phyloP scores from a whole-genome alignment of 2,113 vertebrate genomes.

The Reinhardtius hippoglossoides region DNA sequence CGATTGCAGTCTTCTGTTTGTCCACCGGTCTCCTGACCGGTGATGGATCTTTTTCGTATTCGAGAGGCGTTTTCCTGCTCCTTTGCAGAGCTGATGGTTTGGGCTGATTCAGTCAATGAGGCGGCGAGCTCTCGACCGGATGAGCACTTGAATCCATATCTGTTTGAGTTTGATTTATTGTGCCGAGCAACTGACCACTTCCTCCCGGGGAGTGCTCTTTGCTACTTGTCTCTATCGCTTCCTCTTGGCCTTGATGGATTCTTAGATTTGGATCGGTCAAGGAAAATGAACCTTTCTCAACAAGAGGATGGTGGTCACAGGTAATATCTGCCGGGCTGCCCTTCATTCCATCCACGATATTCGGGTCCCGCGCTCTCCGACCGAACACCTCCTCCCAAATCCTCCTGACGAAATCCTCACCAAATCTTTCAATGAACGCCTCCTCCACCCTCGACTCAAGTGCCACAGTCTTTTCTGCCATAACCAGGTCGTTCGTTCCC shows the following conservation, averaged over 20 bases:
- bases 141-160: slow-evolving; percentile 36
- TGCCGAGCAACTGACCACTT: background rate
- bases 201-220: slow-evolving; percentile 7
- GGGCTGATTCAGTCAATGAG: slow-evolving; percentile 15
- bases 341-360: too few species aligned
- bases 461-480: slow-evolving; percentile 30
- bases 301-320: slow-evolving; percentile 6
- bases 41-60: slow-evolving; percentile 33
- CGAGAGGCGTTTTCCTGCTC: slow-evolving; percentile 21
- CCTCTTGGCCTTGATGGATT: slow-evolving; percentile 16
- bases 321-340: background rate
- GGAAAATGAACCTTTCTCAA: slow-evolving; percentile 39
- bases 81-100: slow-evolving; percentile 8
- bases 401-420: slow-evolving; percentile 55
- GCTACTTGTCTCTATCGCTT: background rate
- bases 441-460: slow-evolving; percentile 44
- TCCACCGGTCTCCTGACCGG: slow-evolving; percentile 13
- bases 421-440: slow-evolving; percentile 56
- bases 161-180: slow-evolving; percentile 7
- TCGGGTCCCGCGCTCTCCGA: background rate
- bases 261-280: slow-evolving; percentile 8
- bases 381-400: slow-evolving; percentile 62
- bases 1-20: slow-evolving; percentile 29
- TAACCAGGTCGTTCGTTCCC: slow-evolving; percentile 53
- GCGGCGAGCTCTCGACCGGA: slow-evolving; percentile 5